Evolutionary conservation across 1,140 invertebrate genomes (phyloP).

Genomic region (Phortica variegata): DNA sequence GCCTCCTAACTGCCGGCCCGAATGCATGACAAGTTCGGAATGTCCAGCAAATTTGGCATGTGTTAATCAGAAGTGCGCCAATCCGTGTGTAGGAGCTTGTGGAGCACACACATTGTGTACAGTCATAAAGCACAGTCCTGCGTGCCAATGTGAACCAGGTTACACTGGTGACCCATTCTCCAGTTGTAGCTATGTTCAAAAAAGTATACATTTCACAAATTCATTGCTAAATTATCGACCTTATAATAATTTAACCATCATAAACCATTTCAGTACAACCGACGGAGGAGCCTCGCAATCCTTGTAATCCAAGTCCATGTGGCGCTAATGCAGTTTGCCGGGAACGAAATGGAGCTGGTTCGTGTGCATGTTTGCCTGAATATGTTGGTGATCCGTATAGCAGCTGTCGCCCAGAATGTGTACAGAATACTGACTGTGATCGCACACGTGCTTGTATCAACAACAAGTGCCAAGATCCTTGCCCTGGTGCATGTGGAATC

Average conservation of each 20-base stretch:
- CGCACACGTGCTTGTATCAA: conserved; percentile 68
- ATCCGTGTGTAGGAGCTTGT: conserved; percentile 78
- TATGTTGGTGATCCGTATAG: conserved; percentile 78
- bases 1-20: conserved; percentile 76
- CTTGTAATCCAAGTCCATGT: conserved; percentile 76
- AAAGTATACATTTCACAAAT: conserved; percentile 38
- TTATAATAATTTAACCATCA: conserved; percentile 15
- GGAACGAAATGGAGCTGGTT: conserved; percentile 72
- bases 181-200: conserved; percentile 61
- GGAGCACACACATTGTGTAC: conserved; percentile 72
- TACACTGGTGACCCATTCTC: conserved; percentile 76
- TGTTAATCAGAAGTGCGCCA: conserved; percentile 74
- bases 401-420: conserved; percentile 70
- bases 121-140: conserved; percentile 74
- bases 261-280: conserved; percentile 34
- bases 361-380: conserved; percentile 73
- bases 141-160: conserved; percentile 73
- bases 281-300: conserved; percentile 59
- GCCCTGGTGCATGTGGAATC: conserved; percentile 68
- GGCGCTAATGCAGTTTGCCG: conserved; percentile 78
- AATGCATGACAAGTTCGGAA: conserved; percentile 74
- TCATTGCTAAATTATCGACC: not conserved
- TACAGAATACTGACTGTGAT: conserved; percentile 69
- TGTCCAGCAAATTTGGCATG: conserved; percentile 75
- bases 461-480: conserved; percentile 72